These are phyloP conservation scores for Xiphorhynchus elegans DNA, from an alignment of 2,113 vertebrate genomes.

Conservation along the genomic window DNA sequence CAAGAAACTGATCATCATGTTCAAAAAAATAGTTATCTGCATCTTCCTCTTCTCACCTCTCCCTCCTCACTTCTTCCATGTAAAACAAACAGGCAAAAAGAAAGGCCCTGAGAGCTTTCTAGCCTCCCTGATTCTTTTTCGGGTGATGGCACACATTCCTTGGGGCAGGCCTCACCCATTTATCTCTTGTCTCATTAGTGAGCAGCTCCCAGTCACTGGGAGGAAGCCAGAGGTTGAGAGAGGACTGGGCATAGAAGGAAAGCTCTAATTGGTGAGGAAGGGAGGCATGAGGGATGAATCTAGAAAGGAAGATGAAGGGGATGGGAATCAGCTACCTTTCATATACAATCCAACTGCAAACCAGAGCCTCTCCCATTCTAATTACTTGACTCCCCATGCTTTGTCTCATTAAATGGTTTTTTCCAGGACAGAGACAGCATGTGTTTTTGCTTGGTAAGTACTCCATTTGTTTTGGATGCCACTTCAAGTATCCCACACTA, in stretches of 20 bases:
- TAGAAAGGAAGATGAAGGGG: background rate
- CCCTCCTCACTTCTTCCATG: background rate
- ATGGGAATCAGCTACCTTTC: background rate
- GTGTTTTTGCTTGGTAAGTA: background rate
- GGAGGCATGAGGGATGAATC: background rate
- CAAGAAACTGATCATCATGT: background rate
- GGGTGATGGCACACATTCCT: background rate
- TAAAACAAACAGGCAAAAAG: background rate
- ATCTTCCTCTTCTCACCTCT: background rate
- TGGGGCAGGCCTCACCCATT: background rate
- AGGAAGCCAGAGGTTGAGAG: background rate
- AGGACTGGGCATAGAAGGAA: background rate
- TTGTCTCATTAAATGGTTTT: slow-evolving; percentile 34
- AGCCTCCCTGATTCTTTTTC: background rate
- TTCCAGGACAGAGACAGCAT: background rate
- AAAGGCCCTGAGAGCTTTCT: background rate
- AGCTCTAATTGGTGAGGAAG: slow-evolving; percentile 7
- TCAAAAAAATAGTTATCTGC: background rate
- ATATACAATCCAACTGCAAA: slow-evolving; percentile 23
- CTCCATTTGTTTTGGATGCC: background rate
- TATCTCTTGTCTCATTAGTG: slow-evolving; percentile 18
- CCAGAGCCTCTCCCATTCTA: background rate
- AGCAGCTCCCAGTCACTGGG: background rate
- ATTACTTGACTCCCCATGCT: background rate
- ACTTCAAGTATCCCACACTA: slow-evolving; percentile 5